Evolutionary conservation across 2,888 invertebrate genomes (phyloP), one percentile per base, ranked within the genome.

Genomic region (Campaea margaritaria): DNA sequence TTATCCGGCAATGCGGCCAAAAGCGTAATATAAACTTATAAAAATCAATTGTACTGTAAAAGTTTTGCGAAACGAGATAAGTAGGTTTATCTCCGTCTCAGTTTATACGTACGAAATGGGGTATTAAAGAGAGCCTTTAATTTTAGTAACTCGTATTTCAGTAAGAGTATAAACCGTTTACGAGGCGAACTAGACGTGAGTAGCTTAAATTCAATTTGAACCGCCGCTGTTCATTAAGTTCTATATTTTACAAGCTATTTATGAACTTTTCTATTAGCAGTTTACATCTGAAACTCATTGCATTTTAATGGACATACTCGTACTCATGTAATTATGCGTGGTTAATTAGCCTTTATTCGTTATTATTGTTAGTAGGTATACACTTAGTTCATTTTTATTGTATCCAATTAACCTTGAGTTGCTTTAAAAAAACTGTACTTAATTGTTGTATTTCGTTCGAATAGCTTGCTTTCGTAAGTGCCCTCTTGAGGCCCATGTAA

Each of bases 141-240:
- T 83, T 85, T 82, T 78, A 81, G 77, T 79, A 79, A 79, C 78
- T 76, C 79, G 80, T 81, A 78, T 82, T 85, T 84, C 79, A 83
- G 81, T 80, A 79, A 76, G 74, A 74, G 76, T 75, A 78, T 84
- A 84, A 86, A 86, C 79, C 77, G 76, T 86, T 87, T 86, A 87
- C 84, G 85, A 83, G 76, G 70, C 73, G 79, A 69, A 78, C 76
- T 74, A 76, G 74, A 86, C 87, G 86, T 86, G 83, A 82, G 82
- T 74, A 72, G 85, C 76, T 81, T 84, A 78, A 78, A 84, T 83
- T 82, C 79, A 78, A 80, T 82, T 81, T 73, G 66, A 69, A 68
- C 59, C 54, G 64, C 63, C 54, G 65, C 63, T 53, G 65, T 75
- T 76, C 74, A 74, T 75, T 76, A 75, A 70, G 50, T 51, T 58